Base-by-base conservation (phyloP, 2,113 vertebrate species). In the Brachyhypopomus occidentalis region DNA sequence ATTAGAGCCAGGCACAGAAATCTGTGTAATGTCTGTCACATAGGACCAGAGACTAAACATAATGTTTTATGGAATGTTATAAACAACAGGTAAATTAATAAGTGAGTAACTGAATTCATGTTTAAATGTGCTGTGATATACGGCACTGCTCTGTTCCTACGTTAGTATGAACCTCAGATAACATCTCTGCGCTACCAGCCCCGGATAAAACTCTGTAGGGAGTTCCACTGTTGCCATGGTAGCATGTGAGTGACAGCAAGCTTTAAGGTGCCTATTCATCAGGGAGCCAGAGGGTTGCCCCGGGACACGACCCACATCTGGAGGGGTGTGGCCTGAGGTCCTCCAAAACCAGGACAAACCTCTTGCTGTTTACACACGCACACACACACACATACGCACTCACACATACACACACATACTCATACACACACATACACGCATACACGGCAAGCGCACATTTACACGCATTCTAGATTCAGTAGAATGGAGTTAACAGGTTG, bases 241-340 rank as follows among this genome's bases (percentile, higher is more conserved):
- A 71, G 70, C 45, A 36, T 19, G 16, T 48, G 64, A 69, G 17
- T 67, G 79, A 67, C 72, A 75, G 58, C 19, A 73, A 74, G 80
- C 19, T 25, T 38, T 41, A 69, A 22, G 62, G 55, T 34, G 27
- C 23, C 0, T n/a, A 70, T 81, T 81, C 63, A 76, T 69, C 78
- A 80, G 12, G 38, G 27, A 84, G 22, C 58, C 58, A 72, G 7
- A 71, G 66, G 38, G 23, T 66, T 52, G 67, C 34, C 63, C 41
- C 23, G 34, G 62, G 77, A 70, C 83, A 84, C 48, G 56, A 22
- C 14, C 23, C 6, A 60, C 38, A 30, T 83, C 85, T 79, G 77
- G 78, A 60, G 38, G 63, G 85, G 85, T 85, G 85, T 85, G 84
- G 70, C 75, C 67, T 75, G 80, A 87, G 84, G 82, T 86, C 86